Percentiles rank a stretch among this genome's conserved stretches.
Conservation (phyloP, 2,888 invertebrate genomes). For the Lymantria dispar region DNA sequence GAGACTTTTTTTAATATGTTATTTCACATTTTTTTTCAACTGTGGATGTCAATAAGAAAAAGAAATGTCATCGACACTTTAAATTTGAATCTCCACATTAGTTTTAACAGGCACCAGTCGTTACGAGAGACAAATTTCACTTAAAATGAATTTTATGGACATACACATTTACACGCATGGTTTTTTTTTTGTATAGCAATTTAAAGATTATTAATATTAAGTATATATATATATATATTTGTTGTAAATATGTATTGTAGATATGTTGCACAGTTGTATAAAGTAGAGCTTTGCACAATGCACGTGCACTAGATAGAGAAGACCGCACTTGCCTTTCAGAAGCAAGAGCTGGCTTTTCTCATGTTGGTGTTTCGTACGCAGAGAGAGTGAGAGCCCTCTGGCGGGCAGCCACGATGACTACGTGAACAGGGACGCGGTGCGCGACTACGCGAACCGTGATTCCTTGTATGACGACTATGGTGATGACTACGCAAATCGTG, state of each 20-base stretch:
- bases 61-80: no score
- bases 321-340: slow-evolving; percentile 65
- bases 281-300: slow-evolving; percentile 27
- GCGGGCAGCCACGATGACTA: slow-evolving; percentile 71
- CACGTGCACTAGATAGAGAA: slow-evolving; percentile 59
- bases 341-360: slow-evolving; percentile 71
- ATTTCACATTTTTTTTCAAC: no score
- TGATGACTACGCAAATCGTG: slow-evolving; percentile 77
- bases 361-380: slow-evolving; percentile 79
- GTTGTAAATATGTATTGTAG: background rate
- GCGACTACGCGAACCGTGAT: slow-evolving; percentile 74
- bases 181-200: no score
- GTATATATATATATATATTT: no score
- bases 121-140: no score
- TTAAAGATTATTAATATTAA: no score
- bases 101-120: no score
- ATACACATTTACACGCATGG: no score
- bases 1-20: no score
- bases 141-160: no score
- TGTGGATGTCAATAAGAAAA: no score
- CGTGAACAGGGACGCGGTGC: slow-evolving; percentile 70
- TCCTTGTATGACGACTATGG: slow-evolving; percentile 75
- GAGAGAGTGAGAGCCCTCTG: slow-evolving; percentile 76
- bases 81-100: no score
- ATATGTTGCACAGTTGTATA: background rate